Conservation (phyloP, 2,113 vertebrate species). For the Pachyramphus minor region DNA sequence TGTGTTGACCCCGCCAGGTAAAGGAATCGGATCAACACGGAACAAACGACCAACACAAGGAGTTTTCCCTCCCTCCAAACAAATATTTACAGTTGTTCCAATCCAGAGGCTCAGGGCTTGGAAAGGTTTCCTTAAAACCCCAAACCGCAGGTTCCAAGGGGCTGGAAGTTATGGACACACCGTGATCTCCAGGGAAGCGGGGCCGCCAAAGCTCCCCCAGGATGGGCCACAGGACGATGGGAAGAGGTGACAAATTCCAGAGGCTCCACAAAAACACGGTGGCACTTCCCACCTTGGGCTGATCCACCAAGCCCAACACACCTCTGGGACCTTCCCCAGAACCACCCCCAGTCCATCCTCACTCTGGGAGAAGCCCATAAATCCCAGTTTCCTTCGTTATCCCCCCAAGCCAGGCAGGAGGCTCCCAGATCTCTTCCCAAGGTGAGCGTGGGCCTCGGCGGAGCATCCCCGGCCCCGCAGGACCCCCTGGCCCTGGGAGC, state of each 20-base stretch:
- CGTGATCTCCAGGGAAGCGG: background rate
- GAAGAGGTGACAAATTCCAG: background rate
- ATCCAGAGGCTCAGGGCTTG: background rate
- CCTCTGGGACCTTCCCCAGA: background rate
- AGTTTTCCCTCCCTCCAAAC: background rate
- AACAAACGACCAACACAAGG: background rate
- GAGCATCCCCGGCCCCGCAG: background rate
- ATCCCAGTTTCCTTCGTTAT: background rate
- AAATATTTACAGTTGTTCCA: background rate
- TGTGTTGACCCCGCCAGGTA: background rate
- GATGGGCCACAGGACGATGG: background rate
- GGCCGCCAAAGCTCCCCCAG: accelerated
- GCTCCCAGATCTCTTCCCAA: background rate
- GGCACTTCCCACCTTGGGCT: background rate
- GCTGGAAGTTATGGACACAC: background rate
- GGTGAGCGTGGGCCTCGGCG: background rate
- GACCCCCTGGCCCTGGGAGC: background rate
- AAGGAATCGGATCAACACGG: background rate
- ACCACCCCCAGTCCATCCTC: background rate
- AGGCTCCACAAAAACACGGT: background rate
- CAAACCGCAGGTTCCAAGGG: background rate
- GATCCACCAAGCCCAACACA: background rate
- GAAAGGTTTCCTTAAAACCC: background rate
- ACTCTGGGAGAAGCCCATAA: background rate
- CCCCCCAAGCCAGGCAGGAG: background rate